Evolutionary conservation across 2,113 vertebrate genomes (phyloP).

Genomic region (Rhipidura dahli): DNA sequence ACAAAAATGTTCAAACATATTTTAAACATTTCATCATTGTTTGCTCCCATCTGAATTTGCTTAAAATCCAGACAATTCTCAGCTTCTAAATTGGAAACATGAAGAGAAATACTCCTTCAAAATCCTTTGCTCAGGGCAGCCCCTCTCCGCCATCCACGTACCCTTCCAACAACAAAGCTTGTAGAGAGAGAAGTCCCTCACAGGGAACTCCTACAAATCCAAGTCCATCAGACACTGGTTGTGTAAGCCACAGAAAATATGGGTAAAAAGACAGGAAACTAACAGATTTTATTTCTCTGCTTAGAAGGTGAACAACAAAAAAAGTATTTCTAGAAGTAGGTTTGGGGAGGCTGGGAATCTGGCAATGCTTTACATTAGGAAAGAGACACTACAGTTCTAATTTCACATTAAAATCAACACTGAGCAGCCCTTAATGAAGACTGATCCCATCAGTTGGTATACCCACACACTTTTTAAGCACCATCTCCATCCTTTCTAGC

Average conservation of each 20-base stretch:
- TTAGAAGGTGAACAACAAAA: neutral
- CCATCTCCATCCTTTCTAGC: neutral
- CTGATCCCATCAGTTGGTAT: accelerated
- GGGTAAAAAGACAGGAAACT: neutral
- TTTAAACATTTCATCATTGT: constrained; percentile 56
- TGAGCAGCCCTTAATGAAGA: neutral
- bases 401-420: neutral
- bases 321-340: neutral
- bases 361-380: neutral
- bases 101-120: neutral
- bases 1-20: constrained; percentile 58
- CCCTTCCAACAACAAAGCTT: neutral
- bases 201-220: neutral
- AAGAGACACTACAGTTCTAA: neutral
- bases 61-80: constrained; percentile 58
- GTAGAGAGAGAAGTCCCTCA: neutral
- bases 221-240: neutral
- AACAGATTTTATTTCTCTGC: neutral
- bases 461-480: neutral
- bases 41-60: constrained; percentile 52
- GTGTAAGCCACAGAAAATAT: neutral
- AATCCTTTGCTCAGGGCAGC: neutral
- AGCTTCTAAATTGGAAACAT: constrained; percentile 32
- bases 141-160: neutral
- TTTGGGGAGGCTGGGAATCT: neutral